Evolutionary conservation across 2,797 vertebrate genomes (phyloP).

Genomic region (Paramormyrops hopkinsi): DNA sequence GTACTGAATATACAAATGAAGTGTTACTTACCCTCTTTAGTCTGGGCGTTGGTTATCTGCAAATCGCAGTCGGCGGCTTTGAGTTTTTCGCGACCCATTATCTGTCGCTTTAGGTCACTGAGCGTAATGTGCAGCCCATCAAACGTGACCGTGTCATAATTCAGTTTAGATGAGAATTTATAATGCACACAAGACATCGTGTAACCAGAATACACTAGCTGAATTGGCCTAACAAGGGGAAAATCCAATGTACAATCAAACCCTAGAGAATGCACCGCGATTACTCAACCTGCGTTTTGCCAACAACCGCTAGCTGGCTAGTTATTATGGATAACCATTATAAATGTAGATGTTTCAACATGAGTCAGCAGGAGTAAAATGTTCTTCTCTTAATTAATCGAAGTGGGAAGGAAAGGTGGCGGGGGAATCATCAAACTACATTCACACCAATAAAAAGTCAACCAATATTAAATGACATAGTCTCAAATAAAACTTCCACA

Average conservation of each 20-base stretch:
- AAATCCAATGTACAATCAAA: conserved; percentile 24
- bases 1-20: not conserved
- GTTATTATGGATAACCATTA: conserved; percentile 1
- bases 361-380: not conserved
- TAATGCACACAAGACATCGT: conserved; percentile 92
- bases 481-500: conserved; percentile 8
- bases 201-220: conserved; percentile 18
- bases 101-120: conserved; percentile 86
- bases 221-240: conserved; percentile 18
- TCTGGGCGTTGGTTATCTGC: conserved; percentile 93
- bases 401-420: not conserved
- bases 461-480: conserved; percentile 20
- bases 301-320: conserved; percentile 34
- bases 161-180: conserved; percentile 95
- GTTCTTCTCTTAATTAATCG: conserved; percentile 6
- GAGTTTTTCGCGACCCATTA: conserved; percentile 91
- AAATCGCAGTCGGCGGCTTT: conserved; percentile 88
- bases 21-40: conserved; percentile 79
- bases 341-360: not conserved
- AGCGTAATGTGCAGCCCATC: conserved; percentile 88
- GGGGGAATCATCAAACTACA: conserved; percentile 9
- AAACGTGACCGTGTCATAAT: conserved; percentile 92
- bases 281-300: conserved; percentile 23
- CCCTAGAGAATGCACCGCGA: conserved; percentile 8
- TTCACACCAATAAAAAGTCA: conserved; percentile 17